Evolutionary conservation across 2,113 vertebrate species (phyloP).

Genomic region (Verasper variegatus): DNA sequence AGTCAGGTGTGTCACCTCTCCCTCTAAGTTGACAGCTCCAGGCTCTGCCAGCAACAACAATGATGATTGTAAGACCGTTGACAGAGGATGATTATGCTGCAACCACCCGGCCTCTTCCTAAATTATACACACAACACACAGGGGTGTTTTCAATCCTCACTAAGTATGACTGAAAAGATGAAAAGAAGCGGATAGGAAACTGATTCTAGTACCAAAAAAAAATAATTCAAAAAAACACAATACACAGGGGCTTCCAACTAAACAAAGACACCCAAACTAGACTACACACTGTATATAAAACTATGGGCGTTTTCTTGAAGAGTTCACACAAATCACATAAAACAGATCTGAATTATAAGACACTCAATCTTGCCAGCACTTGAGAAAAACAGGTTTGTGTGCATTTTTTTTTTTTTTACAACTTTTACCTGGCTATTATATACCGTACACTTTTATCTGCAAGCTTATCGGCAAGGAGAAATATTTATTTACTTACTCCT

Average conservation of each 20-base stretch:
- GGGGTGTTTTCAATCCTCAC: constrained; percentile 26
- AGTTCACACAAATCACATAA: neutral
- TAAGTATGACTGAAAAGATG: constrained; percentile 9
- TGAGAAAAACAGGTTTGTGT: neutral
- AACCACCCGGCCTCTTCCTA: constrained; percentile 44
- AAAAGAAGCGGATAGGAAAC: constrained; percentile 24
- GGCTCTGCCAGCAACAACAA: constrained; percentile 55
- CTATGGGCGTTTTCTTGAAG: too few species aligned
- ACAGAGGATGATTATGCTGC: constrained; percentile 43
- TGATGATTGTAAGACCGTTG: constrained; percentile 52
- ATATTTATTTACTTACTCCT: constrained; percentile 26
- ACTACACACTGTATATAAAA: neutral
- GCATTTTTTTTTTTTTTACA: neutral
- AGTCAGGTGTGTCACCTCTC: constrained; percentile 35
- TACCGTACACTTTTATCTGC: too few species aligned
- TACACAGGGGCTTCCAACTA: neutral
- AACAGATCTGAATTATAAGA: neutral
- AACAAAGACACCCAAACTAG: neutral
- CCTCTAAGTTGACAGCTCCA: constrained; percentile 16
- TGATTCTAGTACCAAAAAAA: neutral
- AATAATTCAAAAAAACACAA: too few species aligned
- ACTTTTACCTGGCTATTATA: neutral
- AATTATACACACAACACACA: constrained; percentile 40
- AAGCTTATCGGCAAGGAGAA: neutral
- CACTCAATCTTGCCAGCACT: neutral